Base-by-base conservation (phyloP, 2,113 vertebrate species). In the Thomomys bottae region DNA sequence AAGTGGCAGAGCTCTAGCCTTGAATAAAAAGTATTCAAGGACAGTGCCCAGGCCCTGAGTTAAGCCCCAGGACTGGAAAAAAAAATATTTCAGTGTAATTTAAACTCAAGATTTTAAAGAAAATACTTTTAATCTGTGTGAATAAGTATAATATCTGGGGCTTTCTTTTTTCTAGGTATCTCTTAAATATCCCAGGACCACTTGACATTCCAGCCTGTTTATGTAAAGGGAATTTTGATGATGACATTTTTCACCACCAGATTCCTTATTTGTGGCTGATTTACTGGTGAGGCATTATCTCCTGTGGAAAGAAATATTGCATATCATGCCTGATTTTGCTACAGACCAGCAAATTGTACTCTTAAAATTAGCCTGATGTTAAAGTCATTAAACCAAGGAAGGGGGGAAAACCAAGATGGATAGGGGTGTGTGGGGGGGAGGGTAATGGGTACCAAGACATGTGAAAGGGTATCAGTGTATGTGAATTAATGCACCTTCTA, bases 201-300 rank as follows among this genome's bases (percentile, higher is more conserved):
- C 97, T 98, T 94, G 97, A 99, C 66, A 98, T 98, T 93, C 96
- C 92, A 89, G 97, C 98, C 6, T 97, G 97, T 26, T 91, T 98
- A 87, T 96, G 98, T 95, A 99, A 97, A 95, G 98, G 97, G 73
- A 96, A 98, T 72, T 97, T 98, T 82, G 98, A 98, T 92, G 98
- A 98, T 89, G 98, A 98, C 77, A 92, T 98, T 88, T 97, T 98
- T 70, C 96, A 94, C 75, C 97, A 98, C 90, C 99, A 99, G 97
- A 98, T 97, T 84, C 98, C 99, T 0, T 98, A 98, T 96, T 97
- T 99, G 32, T 99, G 99, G 97, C 98, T 99, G 71, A 97, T 99
- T 23, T 98, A 99, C 97, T 99, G 99, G 99, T 99, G 95, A 98
- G 98, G 84, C 57, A 94, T 95, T 87, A 71, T 84, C 24, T 70